Conservation (phyloP, 2,888 invertebrate species). For the Sphecodes monilicornis region DNA sequence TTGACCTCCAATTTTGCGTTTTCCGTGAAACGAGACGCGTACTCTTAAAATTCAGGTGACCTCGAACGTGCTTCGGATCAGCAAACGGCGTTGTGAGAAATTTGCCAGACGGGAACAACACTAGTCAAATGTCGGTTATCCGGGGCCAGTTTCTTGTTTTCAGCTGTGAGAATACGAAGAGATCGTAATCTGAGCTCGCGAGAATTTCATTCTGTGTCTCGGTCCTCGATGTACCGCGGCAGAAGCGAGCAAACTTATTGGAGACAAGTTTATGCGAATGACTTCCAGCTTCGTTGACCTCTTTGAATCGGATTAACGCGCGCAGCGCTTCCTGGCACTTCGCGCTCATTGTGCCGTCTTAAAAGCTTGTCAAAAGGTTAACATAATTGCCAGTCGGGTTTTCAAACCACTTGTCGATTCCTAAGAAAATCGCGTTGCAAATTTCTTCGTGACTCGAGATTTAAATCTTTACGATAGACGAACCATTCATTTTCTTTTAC, state of each 20-base stretch:
- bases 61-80: constrained; percentile 64
- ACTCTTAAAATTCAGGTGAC: constrained; percentile 61
- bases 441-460: neutral
- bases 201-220: neutral
- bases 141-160: neutral
- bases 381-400: neutral
- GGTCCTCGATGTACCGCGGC: neutral
- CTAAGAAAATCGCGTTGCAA: neutral
- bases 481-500: too few relatives aligned
- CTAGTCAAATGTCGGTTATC: constrained; percentile 9
- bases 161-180: neutral
- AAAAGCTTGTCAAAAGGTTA: neutral
- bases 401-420: neutral
- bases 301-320: neutral
- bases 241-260: neutral
- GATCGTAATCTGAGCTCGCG: neutral
- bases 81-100: constrained; percentile 53
- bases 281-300: neutral
- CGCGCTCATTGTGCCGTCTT: neutral
- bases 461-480: neutral
- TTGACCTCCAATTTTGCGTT: constrained; percentile 11
- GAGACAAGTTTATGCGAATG: neutral
- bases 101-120: constrained; percentile 36
- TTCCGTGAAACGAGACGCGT: constrained; percentile 25
- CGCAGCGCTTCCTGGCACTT: neutral